A percentile compares a stretch with the other conserved stretches of the same genome.
These are phyloP conservation scores for Harpagus bidentatus DNA, from an alignment of 2,113 vertebrate genomes.

Conservation along the genomic window DNA sequence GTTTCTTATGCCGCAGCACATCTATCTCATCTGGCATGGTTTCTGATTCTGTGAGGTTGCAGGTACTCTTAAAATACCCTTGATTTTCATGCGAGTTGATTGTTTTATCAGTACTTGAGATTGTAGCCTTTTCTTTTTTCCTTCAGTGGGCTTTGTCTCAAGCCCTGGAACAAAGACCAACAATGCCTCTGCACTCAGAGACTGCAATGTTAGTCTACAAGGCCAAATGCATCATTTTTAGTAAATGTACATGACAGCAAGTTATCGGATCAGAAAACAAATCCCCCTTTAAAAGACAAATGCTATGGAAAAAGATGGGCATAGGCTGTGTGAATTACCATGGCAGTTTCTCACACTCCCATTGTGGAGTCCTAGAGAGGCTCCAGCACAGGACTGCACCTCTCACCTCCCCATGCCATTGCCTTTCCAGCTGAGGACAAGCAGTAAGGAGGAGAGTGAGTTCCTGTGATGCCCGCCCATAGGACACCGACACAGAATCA, in stretches of 20 bases:
- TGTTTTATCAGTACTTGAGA: neutral
- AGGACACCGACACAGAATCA: too few relatives aligned
- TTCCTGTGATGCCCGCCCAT: too few relatives aligned
- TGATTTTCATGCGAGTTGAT: neutral
- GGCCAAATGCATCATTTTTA: neutral
- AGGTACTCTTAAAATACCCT: neutral
- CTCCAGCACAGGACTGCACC: neutral
- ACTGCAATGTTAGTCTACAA: neutral
- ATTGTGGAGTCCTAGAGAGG: neutral
- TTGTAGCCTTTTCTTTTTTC: neutral
- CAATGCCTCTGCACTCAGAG: neutral
- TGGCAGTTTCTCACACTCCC: fast-evolving
- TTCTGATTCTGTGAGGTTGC: neutral
- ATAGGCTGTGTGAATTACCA: neutral
- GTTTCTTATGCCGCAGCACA: neutral
- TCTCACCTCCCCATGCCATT: too few relatives aligned
- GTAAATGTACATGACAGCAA: neutral
- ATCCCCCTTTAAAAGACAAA: neutral
- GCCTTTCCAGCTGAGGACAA: too few relatives aligned
- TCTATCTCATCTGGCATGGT: neutral
- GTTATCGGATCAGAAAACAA: neutral
- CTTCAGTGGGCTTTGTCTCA: neutral
- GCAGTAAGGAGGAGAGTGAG: neutral
- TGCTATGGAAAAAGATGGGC: neutral
- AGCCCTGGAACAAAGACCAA: neutral